These are phyloP conservation scores for Flexamia atlantica DNA, from an alignment of 2,888 invertebrate genomes.

Conservation along the genomic window DNA sequence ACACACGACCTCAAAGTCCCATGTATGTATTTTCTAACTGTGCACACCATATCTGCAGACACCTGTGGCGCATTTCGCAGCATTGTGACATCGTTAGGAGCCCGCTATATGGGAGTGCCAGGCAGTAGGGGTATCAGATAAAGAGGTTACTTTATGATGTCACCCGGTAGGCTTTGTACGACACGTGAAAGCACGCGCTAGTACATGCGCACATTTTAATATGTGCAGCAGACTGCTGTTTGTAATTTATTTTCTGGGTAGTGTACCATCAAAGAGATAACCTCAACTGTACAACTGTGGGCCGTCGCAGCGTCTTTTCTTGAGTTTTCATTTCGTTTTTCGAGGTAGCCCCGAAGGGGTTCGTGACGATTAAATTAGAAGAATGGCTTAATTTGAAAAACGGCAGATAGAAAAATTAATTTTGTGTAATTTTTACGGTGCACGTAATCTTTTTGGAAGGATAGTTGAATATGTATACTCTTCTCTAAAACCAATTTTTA, in stretches of 20 bases:
- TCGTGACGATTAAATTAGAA: no score
- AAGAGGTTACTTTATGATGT: slow-evolving; percentile 12
- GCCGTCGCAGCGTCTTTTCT: neutral
- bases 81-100: neutral
- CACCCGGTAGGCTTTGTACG: neutral
- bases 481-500: no score
- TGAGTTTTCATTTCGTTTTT: neutral
- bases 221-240: neutral
- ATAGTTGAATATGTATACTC: no score
- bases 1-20: no score
- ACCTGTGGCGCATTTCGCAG: neutral
- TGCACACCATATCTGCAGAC: neutral
- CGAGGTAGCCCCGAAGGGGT: no score
- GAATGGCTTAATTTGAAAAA: no score
- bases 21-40: neutral
- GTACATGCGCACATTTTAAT: neutral
- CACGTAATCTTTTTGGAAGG: no score
- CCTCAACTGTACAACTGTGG: neutral
- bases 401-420: no score
- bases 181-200: neutral
- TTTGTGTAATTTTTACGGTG: no score
- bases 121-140: slow-evolving; percentile 8
- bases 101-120: neutral
- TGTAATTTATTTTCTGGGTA: neutral
- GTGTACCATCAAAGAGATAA: neutral